These are phyloP conservation scores for Scyliorhinus canicula DNA, from an alignment of 2,797 vertebrate genomes.

Conservation along the genomic window DNA sequence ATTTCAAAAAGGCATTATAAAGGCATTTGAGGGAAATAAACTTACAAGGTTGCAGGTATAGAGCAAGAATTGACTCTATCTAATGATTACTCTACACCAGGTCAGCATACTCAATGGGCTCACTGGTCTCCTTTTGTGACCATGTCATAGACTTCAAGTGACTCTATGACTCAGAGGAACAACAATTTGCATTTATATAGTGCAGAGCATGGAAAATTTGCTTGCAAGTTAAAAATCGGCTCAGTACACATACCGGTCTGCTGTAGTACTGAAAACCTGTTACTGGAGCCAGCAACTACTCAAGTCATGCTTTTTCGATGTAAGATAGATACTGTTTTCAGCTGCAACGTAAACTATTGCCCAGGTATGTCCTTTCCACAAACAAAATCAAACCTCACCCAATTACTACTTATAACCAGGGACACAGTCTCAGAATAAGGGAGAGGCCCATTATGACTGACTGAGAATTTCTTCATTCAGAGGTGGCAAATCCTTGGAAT, in stretches of 20 bases:
- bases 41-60: background rate
- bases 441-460: too few species aligned
- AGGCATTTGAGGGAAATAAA: background rate
- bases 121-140: background rate
- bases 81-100: too few species aligned
- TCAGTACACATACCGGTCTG: background rate
- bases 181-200: background rate
- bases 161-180: background rate
- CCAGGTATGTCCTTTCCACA: background rate
- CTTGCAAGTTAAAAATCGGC: background rate
- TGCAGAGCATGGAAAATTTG: background rate
- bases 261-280: background rate
- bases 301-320: background rate
- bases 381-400: background rate
- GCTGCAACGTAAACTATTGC: background rate
- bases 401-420: background rate
- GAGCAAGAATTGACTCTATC: background rate
- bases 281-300: background rate
- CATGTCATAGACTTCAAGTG: too few species aligned
- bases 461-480: too few species aligned
- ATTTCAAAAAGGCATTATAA: background rate
- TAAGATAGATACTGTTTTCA: too few species aligned
- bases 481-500: too few species aligned
- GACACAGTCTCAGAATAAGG: too few species aligned
- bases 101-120: background rate